These are phyloP conservation scores for Champsocephalus gunnari DNA, from an alignment of 2,797 vertebrate species.

Conservation along the genomic window DNA sequence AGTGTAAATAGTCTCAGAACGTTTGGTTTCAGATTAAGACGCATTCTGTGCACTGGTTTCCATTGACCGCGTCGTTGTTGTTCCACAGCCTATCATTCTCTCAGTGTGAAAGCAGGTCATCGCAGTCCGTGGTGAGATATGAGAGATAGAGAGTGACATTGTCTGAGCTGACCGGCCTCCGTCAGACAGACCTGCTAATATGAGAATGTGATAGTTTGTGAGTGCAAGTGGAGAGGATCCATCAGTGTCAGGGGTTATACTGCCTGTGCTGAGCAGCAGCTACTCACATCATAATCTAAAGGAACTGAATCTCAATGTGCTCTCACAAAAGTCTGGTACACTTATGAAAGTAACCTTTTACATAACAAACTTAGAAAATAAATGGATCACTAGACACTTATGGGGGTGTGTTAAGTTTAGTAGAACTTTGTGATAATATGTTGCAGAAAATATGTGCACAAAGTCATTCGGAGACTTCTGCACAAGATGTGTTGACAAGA, in stretches of 20 bases:
- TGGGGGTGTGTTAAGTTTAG: neutral
- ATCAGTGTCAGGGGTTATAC: conserved; percentile 6
- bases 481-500: neutral
- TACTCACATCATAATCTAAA: conserved; percentile 26
- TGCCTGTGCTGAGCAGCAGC: conserved; percentile 5
- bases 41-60: neutral
- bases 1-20: too few species aligned
- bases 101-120: neutral
- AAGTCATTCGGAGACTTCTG: conserved; percentile 2
- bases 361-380: neutral
- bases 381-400: neutral
- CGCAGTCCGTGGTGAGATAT: conserved; percentile 33
- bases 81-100: neutral
- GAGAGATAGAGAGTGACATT: conserved; percentile 4
- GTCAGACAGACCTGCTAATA: conserved; percentile 34
- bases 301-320: too few species aligned
- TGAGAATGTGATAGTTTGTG: neutral
- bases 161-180: conserved; percentile 13
- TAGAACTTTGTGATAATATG: neutral
- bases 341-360: too few species aligned
- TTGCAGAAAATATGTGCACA: neutral
- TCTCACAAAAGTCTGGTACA: too few species aligned
- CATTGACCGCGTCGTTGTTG: neutral
- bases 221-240: neutral
- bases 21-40: too few species aligned